Evolutionary conservation across 30 jellyfish, hydroid and myxozoan genomes (phyloP).

Genomic region (Aurelia aurita): DNA sequence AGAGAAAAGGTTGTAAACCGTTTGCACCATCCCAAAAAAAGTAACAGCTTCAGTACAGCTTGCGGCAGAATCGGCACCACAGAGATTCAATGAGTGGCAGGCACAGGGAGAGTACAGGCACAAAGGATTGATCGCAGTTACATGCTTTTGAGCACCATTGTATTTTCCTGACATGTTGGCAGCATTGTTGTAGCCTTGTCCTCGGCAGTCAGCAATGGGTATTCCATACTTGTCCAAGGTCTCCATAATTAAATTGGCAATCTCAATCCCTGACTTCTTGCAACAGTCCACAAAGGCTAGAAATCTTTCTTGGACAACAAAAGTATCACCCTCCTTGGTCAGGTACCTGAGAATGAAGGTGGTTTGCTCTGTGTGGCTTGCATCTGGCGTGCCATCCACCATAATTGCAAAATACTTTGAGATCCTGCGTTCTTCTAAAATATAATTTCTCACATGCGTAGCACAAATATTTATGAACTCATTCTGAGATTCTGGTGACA

Average conservation of each 20-base stretch:
- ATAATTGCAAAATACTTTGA: constrained; percentile 25
- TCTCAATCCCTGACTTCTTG: constrained; percentile 50
- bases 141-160: constrained; percentile 66
- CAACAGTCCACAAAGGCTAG: constrained; percentile 43
- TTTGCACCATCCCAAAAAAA: no score
- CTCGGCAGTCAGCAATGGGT: constrained; percentile 66
- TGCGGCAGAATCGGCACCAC: constrained; percentile 61
- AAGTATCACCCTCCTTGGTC: constrained; percentile 20
- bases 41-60: constrained; percentile 43
- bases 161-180: constrained; percentile 67
- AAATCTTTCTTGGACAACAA: constrained; percentile 23
- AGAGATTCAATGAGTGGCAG: constrained; percentile 43
- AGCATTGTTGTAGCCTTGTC: constrained; percentile 69
- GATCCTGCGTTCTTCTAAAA: constrained; percentile 18
- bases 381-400: constrained; percentile 58
- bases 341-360: constrained; percentile 44
- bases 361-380: constrained; percentile 55
- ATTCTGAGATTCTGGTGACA: no score
- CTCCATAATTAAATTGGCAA: constrained; percentile 37
- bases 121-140: constrained; percentile 43
- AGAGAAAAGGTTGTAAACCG: constrained; percentile 60
- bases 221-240: constrained; percentile 43
- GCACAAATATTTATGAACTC: neutral
- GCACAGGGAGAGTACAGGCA: constrained; percentile 66
- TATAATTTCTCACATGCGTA: constrained; percentile 7